Evolutionary conservation across 2,113 vertebrate genomes (phyloP).

Genomic region (Pavo muticus): DNA sequence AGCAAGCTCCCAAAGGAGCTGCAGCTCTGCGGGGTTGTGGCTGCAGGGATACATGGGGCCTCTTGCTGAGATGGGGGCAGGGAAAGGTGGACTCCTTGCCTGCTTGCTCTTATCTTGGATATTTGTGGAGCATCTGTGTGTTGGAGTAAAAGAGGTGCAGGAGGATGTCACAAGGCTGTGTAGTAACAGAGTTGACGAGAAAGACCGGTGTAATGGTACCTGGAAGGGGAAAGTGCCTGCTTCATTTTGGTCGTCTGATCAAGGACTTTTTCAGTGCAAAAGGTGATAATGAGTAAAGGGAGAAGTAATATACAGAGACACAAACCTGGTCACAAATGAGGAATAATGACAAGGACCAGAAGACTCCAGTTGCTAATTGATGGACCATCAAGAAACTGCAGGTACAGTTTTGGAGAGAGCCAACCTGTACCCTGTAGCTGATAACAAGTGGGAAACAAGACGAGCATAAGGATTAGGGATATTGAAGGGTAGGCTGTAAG

Average conservation of each 20-base stretch:
- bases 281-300: background rate
- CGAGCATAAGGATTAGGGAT: background rate
- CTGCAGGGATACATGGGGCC: background rate
- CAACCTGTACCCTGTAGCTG: background rate
- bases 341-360: background rate
- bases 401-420: background rate
- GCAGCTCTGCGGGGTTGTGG: background rate
- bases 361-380: background rate
- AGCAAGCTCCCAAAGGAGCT: fast-evolving
- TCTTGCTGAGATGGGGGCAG: background rate
- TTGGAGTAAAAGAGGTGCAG: background rate
- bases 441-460: background rate
- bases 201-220: background rate
- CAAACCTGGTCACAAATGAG: background rate
- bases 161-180: background rate
- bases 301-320: background rate
- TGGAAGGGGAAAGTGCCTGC: background rate
- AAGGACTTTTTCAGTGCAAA: background rate
- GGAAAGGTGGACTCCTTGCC: background rate
- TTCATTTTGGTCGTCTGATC: background rate
- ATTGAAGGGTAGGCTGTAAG: background rate
- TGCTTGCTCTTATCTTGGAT: background rate
- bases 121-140: background rate
- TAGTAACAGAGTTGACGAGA: background rate
- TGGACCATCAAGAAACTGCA: background rate